A percentile compares a stretch with the other conserved stretches of the same genome.
phyloP scores from a whole-genome alignment of 92 coral and sea anemone genomes.

The Parazoanthus swiftii region DNA sequence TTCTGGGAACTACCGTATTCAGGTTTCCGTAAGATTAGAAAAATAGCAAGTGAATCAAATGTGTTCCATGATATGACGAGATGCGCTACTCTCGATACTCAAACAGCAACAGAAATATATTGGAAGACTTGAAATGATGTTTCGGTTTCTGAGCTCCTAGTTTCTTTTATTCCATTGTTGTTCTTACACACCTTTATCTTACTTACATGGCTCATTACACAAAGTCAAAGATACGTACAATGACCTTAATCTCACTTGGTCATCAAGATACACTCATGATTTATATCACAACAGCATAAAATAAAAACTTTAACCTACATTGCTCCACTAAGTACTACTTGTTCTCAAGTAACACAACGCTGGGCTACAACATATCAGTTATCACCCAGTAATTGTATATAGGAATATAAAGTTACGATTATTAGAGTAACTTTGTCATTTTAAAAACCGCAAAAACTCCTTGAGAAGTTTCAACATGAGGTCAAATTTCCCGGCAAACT shows the following conservation, averaged over 20 bases:
- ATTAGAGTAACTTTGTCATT: too few species aligned
- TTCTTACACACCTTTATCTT: neutral
- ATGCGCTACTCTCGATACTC: neutral
- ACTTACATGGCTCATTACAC: constrained; percentile 11
- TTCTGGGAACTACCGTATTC: neutral
- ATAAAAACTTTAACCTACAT: too few species aligned
- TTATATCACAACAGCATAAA: neutral
- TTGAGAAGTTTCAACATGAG: neutral
- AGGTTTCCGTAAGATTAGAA: neutral
- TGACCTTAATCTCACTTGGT: neutral
- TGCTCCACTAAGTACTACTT: too few species aligned
- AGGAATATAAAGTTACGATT: too few species aligned
- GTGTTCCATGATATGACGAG: neutral
- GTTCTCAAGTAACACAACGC: too few species aligned
- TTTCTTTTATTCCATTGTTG: neutral
- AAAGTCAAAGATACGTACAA: neutral
- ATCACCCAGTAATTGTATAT: too few species aligned
- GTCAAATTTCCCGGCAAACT: neutral
- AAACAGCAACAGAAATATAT: neutral
- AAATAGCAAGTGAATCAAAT: neutral
- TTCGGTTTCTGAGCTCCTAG: neutral
- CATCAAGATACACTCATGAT: neutral
- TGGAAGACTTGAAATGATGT: neutral
- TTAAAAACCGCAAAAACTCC: too few species aligned
- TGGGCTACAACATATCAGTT: too few species aligned